Evolutionary conservation across 2,113 vertebrate species (phyloP).

Genomic region (Chlamydotis undulata): DNA sequence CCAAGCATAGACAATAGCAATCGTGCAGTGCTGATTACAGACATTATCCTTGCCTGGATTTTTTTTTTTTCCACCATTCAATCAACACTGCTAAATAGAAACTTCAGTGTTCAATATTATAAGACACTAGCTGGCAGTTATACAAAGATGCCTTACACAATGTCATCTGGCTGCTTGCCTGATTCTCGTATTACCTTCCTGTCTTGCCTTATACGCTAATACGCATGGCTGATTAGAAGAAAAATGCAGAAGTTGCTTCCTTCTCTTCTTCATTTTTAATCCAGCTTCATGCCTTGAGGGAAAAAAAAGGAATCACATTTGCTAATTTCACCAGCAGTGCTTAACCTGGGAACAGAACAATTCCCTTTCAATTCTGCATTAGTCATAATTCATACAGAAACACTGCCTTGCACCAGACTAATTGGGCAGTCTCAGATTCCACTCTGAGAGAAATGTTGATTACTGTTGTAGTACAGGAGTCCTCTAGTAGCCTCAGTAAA

Average conservation of each 20-base stretch:
- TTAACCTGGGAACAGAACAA: constrained; percentile 27
- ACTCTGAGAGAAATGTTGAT: constrained; percentile 10
- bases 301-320: constrained; percentile 54
- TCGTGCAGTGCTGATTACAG: constrained; percentile 63
- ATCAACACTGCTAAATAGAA: constrained; percentile 69
- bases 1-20: constrained; percentile 65
- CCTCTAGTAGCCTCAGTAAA: not conserved
- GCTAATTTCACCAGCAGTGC: constrained; percentile 28
- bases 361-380: not conserved
- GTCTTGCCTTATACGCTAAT: constrained; percentile 60
- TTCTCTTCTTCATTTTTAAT: constrained; percentile 45
- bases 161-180: constrained; percentile 70
- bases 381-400: constrained; percentile 44
- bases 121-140: constrained; percentile 70
- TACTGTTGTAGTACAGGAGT: not conserved
- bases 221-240: constrained; percentile 62
- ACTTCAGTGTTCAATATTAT: constrained; percentile 70
- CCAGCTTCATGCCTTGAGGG: constrained; percentile 41
- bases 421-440: constrained; percentile 19
- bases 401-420: not conserved
- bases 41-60: constrained; percentile 61
- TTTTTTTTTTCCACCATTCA: constrained; percentile 60
- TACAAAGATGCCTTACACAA: constrained; percentile 71
- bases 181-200: constrained; percentile 68
- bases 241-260: constrained; percentile 63